Evolutionary conservation across 2,113 vertebrate species (phyloP).

Genomic region (Orientallactaga bullata): DNA sequence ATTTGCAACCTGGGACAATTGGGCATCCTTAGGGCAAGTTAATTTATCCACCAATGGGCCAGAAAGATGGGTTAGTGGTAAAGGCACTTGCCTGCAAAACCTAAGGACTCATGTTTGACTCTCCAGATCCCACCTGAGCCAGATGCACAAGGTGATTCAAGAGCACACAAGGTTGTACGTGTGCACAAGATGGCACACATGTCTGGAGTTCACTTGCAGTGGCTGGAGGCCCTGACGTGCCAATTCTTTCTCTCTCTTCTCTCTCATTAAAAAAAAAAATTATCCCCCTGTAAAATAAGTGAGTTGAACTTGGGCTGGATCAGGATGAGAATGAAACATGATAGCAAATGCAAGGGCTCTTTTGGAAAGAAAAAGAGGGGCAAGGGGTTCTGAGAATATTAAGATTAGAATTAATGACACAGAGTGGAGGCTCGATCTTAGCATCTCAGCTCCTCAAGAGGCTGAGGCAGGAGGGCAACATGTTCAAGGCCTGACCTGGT

Average conservation of each 20-base stretch:
- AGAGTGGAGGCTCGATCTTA: background rate
- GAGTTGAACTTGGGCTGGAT: background rate
- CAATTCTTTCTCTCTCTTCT: too few species aligned
- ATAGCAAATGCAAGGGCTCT: background rate
- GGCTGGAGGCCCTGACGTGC: too few species aligned
- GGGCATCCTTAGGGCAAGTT: rapidly evolving
- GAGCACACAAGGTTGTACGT: too few species aligned
- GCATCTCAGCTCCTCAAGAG: background rate
- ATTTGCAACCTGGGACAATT: rapidly evolving
- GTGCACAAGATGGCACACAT: too few species aligned
- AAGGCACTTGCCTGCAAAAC: too few species aligned
- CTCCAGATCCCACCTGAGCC: too few species aligned
- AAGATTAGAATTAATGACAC: background rate
- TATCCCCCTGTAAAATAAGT: background rate
- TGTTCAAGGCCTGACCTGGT: background rate
- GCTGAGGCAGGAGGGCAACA: background rate
- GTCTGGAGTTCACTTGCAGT: too few species aligned
- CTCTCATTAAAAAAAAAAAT: too few species aligned
- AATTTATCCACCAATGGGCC: background rate
- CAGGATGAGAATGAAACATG: background rate
- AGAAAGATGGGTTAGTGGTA: too few species aligned
- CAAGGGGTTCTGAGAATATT: rapidly evolving
- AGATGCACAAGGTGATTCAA: too few species aligned
- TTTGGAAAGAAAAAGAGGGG: background rate
- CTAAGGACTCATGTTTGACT: too few species aligned